These are phyloP conservation scores for Cuniculus paca DNA, from an alignment of 2,797 vertebrate genomes.

Conservation along the genomic window DNA sequence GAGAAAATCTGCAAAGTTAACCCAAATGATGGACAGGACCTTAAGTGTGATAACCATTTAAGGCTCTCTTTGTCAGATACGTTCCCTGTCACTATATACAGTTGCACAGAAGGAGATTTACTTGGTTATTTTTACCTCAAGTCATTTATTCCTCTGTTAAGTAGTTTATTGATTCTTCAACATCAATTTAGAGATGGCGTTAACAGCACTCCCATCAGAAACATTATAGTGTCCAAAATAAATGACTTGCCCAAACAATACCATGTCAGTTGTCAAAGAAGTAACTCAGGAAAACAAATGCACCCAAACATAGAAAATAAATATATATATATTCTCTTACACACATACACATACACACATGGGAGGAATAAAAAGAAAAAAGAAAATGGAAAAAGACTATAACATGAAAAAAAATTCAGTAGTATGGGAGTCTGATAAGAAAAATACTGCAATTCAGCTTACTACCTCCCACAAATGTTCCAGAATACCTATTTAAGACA, in stretches of 20 bases:
- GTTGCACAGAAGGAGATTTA: conserved; percentile 66
- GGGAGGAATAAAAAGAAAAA: conserved; percentile 55
- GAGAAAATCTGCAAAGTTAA: conserved; percentile 48
- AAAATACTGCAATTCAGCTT: conserved; percentile 65
- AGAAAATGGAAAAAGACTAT: background rate
- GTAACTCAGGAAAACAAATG: conserved; percentile 71
- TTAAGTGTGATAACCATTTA: conserved; percentile 34
- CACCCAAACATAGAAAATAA: conserved; percentile 65
- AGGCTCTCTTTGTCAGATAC: conserved; percentile 24
- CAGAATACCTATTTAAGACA: conserved; percentile 69
- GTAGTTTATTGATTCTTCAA: conserved; percentile 76
- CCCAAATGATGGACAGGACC: conserved; percentile 48
- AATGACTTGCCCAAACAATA: conserved; percentile 73
- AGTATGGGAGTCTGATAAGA: conserved; percentile 35
- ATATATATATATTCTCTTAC: conserved; percentile 63
- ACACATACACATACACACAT: background rate
- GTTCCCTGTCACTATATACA: conserved; percentile 34
- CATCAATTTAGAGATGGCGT: conserved; percentile 74
- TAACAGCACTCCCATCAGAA: conserved; percentile 76
- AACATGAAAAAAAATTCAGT: conserved; percentile 51
- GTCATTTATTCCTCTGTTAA: conserved; percentile 77
- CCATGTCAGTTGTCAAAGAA: conserved; percentile 60
- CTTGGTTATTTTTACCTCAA: conserved; percentile 75
- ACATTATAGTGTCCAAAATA: conserved; percentile 73
- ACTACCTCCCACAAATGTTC: conserved; percentile 63